Percentiles rank a stretch among this genome's conserved stretches.
These are phyloP conservation scores for Bubo bubo DNA, from an alignment of 2,113 vertebrate species.

Conservation along the genomic window DNA sequence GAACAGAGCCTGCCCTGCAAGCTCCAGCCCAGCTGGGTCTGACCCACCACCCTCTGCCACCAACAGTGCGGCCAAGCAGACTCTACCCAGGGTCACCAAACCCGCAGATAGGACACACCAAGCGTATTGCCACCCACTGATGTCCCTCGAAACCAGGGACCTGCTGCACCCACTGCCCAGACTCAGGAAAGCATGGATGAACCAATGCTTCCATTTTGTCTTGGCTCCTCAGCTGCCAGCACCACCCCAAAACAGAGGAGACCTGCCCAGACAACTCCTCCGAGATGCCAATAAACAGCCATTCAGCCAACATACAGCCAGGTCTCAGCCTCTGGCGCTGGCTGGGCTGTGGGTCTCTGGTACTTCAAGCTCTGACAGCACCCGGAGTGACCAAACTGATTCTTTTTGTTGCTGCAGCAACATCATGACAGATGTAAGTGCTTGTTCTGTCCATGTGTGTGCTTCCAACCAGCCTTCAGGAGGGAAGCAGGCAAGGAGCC, in stretches of 20 bases:
- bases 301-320: background rate
- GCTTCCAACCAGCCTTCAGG: background rate
- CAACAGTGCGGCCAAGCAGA: too few species aligned
- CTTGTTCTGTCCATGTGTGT: background rate
- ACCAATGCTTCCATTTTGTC: background rate
- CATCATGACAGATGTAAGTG: background rate
- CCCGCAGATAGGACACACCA: background rate
- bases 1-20: background rate
- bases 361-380: background rate
- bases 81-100: background rate
- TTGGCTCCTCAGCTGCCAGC: background rate
- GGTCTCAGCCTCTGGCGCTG: background rate
- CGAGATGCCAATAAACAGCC: accelerated
- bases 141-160: background rate
- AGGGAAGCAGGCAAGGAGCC: background rate
- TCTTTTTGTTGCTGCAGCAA: background rate
- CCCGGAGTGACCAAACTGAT: background rate
- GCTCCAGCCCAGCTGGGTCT: background rate
- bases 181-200: accelerated
- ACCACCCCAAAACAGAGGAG: background rate
- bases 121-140: background rate
- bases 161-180: background rate
- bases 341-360: background rate
- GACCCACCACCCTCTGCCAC: background rate
- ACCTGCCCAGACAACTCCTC: background rate